These are phyloP conservation scores for Gila orcuttii DNA, from an alignment of 2,113 vertebrate genomes.

Conservation along the genomic window DNA sequence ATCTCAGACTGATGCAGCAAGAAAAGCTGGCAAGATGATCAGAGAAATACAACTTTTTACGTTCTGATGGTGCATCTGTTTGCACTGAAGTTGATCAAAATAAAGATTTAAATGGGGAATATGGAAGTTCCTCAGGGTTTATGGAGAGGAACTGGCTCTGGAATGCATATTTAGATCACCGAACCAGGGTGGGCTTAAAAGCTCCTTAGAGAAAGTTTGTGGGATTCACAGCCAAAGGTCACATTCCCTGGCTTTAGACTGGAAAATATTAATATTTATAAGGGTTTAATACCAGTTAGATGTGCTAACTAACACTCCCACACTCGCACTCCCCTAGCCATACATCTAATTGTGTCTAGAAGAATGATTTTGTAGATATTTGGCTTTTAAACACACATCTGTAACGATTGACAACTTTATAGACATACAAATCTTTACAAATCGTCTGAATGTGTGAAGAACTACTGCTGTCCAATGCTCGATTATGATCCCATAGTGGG, in stretches of 20 bases:
- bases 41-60: not conserved
- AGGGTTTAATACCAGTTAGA: conserved; percentile 63
- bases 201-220: conserved; percentile 56
- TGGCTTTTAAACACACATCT: not conserved
- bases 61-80: not conserved
- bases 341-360: not conserved
- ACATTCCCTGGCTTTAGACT: conserved; percentile 61
- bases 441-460: too few relatives aligned
- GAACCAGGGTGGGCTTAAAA: conserved; percentile 59
- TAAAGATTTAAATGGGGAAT: conserved; percentile 18
- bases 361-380: not conserved
- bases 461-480: not conserved
- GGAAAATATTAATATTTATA: conserved; percentile 69
- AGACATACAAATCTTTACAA: not conserved
- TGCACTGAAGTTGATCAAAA: not conserved
- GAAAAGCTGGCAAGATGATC: not conserved
- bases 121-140: conserved; percentile 4
- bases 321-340: not conserved
- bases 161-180: conserved; percentile 60
- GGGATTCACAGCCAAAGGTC: conserved; percentile 65
- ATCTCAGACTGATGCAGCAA: not conserved
- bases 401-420: not conserved
- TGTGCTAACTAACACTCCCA: conserved; percentile 44
- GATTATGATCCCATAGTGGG: not conserved
- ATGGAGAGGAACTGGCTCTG: conserved; percentile 35